Evolutionary conservation across 2,797 vertebrate genomes (phyloP).

Genomic region (Pseudochirops cupreus): DNA sequence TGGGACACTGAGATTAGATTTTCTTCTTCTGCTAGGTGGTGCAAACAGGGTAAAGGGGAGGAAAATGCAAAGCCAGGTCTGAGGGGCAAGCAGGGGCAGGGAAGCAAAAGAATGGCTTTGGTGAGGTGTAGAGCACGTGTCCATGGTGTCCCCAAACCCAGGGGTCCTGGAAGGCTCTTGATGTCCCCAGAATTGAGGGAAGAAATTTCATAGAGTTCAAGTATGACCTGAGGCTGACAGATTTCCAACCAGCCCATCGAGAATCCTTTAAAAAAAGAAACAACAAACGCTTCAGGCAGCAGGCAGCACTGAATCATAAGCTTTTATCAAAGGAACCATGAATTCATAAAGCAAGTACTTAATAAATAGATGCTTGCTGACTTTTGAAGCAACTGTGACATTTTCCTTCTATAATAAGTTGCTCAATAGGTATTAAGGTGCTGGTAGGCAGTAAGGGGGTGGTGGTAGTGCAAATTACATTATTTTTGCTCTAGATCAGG

Average conservation of each 20-base stretch:
- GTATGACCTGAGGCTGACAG: not conserved
- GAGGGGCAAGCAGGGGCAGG: not conserved
- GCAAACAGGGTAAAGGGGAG: not conserved
- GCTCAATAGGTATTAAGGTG: not conserved
- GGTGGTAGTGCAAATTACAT: not conserved
- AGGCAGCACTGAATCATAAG: not conserved
- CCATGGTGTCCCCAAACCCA: not conserved
- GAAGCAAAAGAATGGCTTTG: not conserved
- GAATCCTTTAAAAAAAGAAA: not conserved
- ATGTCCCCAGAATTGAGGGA: not conserved
- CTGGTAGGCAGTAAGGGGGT: not conserved
- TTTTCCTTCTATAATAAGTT: not conserved
- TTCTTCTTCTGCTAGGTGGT: not conserved
- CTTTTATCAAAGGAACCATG: not conserved
- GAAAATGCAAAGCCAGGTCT: not conserved
- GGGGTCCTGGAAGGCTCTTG: not conserved
- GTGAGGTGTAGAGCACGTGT: not conserved
- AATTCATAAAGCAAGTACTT: not conserved
- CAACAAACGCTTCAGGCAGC: not conserved
- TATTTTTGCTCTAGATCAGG: not conserved
- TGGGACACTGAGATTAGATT: not conserved
- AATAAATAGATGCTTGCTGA: not conserved
- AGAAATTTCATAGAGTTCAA: not conserved
- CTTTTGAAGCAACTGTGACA: not conserved
- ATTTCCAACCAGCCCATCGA: not conserved